Percentiles rank a stretch among this genome's conserved stretches.
Evolutionary conservation across 1,140 invertebrate genomes (phyloP).

Genomic region (Agraylea sexmaculata): DNA sequence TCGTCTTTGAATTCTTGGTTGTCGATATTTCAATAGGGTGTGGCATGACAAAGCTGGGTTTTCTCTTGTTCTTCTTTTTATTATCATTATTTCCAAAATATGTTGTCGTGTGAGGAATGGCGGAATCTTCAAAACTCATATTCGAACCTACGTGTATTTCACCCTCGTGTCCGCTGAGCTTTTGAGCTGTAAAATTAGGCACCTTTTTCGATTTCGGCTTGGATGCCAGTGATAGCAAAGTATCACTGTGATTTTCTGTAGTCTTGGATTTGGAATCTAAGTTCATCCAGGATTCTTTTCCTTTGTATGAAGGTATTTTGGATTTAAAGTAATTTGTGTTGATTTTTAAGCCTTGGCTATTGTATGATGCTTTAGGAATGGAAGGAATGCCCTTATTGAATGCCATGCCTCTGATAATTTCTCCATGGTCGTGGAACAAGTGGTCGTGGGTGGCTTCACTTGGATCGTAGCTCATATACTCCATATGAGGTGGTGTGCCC

Average conservation of each 20-base stretch:
- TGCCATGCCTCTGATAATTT: conserved; percentile 29
- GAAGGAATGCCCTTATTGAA: conserved; percentile 23
- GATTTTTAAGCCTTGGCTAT: conserved; percentile 28
- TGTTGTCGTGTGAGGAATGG: too few relatives aligned
- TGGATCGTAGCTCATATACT: conserved; percentile 34
- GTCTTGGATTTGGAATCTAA: conserved; percentile 23
- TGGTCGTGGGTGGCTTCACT: conserved; percentile 37
- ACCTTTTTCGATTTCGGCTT: conserved; percentile 8
- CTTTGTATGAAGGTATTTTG: conserved; percentile 19
- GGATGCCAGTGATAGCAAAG: too few relatives aligned
- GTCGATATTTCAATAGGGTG: conserved; percentile 25
- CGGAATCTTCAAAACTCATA: too few relatives aligned
- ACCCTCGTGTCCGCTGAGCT: too few relatives aligned
- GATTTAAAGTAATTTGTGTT: conserved; percentile 13
- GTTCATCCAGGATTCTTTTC: conserved; percentile 22
- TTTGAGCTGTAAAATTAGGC: too few relatives aligned
- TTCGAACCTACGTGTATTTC: too few relatives aligned
- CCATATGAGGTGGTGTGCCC: conserved; percentile 28
- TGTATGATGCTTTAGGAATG: conserved; percentile 31
- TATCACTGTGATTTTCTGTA: conserved; percentile 24
- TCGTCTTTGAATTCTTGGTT: conserved; percentile 27
- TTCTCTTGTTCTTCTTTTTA: too few relatives aligned
- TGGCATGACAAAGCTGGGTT: conserved; percentile 20
- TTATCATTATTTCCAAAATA: too few relatives aligned
- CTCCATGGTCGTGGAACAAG: conserved; percentile 38